phyloP scores from a whole-genome alignment of 2,888 invertebrate genomes.

The Pristionchus fissidentatus region DNA sequence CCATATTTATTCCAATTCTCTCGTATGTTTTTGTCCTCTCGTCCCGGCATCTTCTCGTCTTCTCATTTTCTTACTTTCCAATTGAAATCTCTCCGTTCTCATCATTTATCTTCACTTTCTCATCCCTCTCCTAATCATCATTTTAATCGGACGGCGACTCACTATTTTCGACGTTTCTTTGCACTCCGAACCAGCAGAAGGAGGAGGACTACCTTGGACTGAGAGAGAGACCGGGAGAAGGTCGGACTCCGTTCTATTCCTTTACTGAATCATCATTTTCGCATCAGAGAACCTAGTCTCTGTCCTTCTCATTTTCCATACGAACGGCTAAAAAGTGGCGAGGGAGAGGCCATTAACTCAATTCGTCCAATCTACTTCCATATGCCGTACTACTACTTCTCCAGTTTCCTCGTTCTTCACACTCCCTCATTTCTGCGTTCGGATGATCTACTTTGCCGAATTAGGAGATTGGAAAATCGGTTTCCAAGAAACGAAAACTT shows the following conservation, averaged over 20 bases:
- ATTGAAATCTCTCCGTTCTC: too few relatives aligned
- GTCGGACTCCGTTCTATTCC: conserved; percentile 2
- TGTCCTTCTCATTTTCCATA: conserved; percentile 15
- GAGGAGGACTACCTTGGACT: background rate
- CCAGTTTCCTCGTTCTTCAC: background rate
- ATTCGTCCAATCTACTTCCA: background rate
- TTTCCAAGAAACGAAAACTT: too few relatives aligned
- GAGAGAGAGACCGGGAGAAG: too few relatives aligned
- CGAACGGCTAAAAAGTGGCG: background rate
- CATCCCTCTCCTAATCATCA: conserved; percentile 21
- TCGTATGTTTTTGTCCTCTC: background rate
- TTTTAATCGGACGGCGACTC: conserved; percentile 3
- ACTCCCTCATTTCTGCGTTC: background rate
- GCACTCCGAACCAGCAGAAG: background rate
- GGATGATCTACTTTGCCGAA: background rate
- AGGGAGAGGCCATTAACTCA: background rate
- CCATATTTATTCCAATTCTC: background rate
- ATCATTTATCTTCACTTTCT: conserved; percentile 24
- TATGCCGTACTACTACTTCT: background rate
- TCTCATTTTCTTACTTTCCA: background rate
- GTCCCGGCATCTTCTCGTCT: background rate
- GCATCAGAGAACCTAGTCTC: conserved; percentile 14
- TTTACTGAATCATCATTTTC: conserved; percentile 40
- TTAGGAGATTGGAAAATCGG: background rate
- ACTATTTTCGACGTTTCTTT: background rate